Conservation (phyloP, 1,140 invertebrate genomes). For the Lepidotrigona ventralis region DNA sequence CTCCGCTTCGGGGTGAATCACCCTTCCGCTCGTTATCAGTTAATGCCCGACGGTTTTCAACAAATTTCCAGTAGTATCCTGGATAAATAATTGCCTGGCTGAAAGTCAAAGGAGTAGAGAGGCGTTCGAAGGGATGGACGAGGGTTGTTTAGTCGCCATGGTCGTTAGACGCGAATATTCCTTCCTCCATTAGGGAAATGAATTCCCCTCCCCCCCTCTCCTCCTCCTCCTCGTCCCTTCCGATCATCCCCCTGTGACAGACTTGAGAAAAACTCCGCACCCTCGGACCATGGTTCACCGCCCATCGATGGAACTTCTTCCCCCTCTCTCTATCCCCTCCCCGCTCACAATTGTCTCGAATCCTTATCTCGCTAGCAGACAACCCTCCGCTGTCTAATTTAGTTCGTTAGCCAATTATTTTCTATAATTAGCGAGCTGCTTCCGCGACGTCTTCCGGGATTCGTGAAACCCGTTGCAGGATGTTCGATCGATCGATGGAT, state of each 20-base stretch:
- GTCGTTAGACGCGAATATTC: slow-evolving; percentile 62
- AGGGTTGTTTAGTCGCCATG: slow-evolving; percentile 63
- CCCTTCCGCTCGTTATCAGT: background rate
- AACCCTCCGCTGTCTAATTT: slow-evolving; percentile 14
- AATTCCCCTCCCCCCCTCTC: too few relatives aligned
- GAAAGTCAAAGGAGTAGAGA: slow-evolving; percentile 9
- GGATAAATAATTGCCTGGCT: slow-evolving; percentile 19
- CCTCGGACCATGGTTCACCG: background rate
- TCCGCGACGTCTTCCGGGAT: slow-evolving; percentile 11
- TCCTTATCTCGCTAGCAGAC: slow-evolving; percentile 47
- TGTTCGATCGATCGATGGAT: slow-evolving; percentile 28
- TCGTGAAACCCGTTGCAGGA: slow-evolving; percentile 1
- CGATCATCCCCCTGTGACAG: slow-evolving; percentile 20
- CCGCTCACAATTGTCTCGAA: slow-evolving; percentile 28
- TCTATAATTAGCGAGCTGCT: slow-evolving; percentile 54
- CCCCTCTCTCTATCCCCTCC: background rate
- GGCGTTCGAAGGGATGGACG: slow-evolving; percentile 10
- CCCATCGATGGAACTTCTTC: background rate
- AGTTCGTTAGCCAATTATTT: slow-evolving; percentile 53
- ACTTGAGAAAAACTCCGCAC: slow-evolving; percentile 25
- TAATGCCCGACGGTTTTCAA: background rate
- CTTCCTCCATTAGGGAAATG: slow-evolving; percentile 71
- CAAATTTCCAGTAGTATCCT: background rate
- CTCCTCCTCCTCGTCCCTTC: slow-evolving; percentile 38
- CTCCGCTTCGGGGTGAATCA: background rate